A percentile compares a stretch with the other conserved stretches of the same genome.
Conservation (phyloP, 2,113 vertebrate species). For the Actenoides lindsayi region DNA sequence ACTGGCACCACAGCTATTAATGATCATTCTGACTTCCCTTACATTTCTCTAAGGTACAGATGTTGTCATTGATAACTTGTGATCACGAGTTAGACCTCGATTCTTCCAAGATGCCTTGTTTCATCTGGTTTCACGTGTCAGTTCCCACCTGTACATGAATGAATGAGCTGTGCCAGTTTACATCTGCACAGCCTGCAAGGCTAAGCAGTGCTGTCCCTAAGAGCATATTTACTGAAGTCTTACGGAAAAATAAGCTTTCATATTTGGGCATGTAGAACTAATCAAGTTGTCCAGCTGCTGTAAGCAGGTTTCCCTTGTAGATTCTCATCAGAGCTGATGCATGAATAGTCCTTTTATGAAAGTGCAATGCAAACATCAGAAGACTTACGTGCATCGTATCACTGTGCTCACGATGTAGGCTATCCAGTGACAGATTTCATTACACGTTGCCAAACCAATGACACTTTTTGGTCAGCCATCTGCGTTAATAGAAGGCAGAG, state of each 20-base stretch:
- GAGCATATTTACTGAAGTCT: not conserved
- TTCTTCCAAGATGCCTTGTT: not conserved
- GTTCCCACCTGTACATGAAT: not conserved
- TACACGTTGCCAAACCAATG: not conserved
- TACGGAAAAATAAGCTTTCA: not conserved
- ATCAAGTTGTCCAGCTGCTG: conserved; percentile 15
- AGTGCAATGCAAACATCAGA: not conserved
- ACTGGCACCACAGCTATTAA: not conserved
- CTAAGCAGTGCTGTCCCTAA: not conserved
- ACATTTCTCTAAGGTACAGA: not conserved
- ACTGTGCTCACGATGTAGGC: not conserved
- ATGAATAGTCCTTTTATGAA: conserved; percentile 1
- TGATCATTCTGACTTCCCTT: not conserved
- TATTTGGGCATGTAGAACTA: not conserved
- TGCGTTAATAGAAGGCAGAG: not conserved
- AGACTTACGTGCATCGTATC: not conserved
- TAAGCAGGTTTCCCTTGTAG: conserved; percentile 22
- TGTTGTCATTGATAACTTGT: not conserved
- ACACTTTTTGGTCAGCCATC: not conserved
- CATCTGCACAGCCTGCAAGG: not conserved
- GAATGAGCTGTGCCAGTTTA: not conserved
- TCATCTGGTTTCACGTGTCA: not conserved
- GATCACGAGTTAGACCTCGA: not conserved
- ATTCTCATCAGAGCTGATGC: not conserved
- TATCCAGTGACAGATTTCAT: not conserved